Percentiles rank a stretch among this genome's conserved stretches.
These are phyloP conservation scores for Leptinotarsa lineolata DNA, from an alignment of 1,140 invertebrate species.

Conservation along the genomic window DNA sequence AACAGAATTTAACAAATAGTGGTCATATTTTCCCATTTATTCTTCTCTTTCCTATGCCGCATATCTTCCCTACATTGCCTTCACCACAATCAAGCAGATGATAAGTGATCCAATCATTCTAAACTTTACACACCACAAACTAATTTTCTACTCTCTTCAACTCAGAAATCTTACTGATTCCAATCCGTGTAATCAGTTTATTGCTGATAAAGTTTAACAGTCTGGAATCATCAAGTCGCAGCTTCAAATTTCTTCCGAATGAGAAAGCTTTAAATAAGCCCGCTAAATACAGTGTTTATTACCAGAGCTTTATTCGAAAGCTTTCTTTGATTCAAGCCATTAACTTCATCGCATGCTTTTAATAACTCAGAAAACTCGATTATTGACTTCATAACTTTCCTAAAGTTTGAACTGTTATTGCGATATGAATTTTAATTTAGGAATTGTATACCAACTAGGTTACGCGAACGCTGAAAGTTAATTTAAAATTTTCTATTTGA, in stretches of 20 bases:
- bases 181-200: conserved; percentile 37
- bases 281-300: conserved; percentile 39
- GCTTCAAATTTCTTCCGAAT: conserved; percentile 37
- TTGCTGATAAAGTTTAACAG: conserved; percentile 35
- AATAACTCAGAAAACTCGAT: conserved; percentile 37
- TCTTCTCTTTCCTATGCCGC: no score
- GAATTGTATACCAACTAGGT: neutral
- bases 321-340: conserved; percentile 41
- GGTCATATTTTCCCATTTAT: no score
- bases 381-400: neutral
- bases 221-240: conserved; percentile 38
- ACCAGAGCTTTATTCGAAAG: conserved; percentile 37
- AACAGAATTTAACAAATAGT: no score
- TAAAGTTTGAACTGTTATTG: neutral
- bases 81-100: neutral
- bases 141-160: conserved; percentile 7
- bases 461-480: neutral
- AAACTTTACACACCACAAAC: neutral
- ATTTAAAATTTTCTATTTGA: neutral
- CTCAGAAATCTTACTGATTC: conserved; percentile 18
- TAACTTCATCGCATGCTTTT: conserved; percentile 40
- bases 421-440: neutral
- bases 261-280: conserved; percentile 38
- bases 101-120: neutral
- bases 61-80: no score